Evolutionary conservation across 1,140 invertebrate genomes (phyloP).

Genomic region (Rhagoletis zephyria): DNA sequence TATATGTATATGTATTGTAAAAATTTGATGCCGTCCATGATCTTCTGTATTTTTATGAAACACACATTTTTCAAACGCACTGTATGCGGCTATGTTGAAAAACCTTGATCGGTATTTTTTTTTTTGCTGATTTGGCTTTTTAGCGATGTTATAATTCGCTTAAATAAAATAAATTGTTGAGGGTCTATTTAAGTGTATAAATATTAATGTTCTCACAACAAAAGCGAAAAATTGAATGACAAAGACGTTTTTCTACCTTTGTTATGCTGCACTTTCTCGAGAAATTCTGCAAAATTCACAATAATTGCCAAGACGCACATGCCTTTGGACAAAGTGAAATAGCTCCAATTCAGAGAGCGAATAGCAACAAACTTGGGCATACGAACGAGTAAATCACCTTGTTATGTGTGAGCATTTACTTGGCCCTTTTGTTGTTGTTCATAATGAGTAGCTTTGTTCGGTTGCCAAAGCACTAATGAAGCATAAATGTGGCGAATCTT

Average conservation of each 20-base stretch:
- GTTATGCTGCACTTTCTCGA: background rate
- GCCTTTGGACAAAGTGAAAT: background rate
- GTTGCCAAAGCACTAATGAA: constrained; percentile 18
- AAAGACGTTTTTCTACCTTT: background rate
- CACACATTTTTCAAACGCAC: too few species aligned
- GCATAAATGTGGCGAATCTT: constrained; percentile 13
- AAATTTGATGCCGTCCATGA: too few species aligned
- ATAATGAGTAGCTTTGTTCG: background rate
- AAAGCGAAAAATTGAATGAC: background rate
- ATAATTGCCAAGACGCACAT: background rate
- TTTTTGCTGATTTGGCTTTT: too few species aligned
- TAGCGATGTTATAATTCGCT: too few species aligned
- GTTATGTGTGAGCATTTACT: background rate
- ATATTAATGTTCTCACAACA: too few species aligned
- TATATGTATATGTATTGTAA: too few species aligned
- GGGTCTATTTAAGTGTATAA: too few species aligned
- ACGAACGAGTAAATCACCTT: background rate
- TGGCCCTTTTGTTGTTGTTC: background rate
- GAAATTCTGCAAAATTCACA: background rate
- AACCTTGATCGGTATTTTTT: too few species aligned
- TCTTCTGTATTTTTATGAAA: too few species aligned
- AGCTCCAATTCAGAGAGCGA: background rate
- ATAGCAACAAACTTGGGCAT: background rate
- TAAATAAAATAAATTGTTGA: too few species aligned
- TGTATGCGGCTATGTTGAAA: too few species aligned